Percentiles rank a stretch among this genome's conserved stretches.
These are phyloP conservation scores for Taxidea taxus DNA, from an alignment of 2,113 vertebrate species.

Conservation along the genomic window DNA sequence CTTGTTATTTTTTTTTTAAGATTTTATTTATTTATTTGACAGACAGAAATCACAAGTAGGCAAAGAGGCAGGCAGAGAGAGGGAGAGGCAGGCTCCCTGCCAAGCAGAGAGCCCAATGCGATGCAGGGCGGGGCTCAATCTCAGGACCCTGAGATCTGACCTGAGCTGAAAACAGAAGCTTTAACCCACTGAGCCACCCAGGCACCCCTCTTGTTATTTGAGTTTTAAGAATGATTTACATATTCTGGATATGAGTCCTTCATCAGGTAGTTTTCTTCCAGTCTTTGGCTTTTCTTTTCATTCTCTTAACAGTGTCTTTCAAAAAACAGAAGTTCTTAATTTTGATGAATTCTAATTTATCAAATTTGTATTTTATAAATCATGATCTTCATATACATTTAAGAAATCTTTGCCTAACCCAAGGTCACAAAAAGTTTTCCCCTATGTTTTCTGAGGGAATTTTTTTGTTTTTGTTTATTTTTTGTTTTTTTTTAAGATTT, in stretches of 20 bases:
- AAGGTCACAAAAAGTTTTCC: not conserved
- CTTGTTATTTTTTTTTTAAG: not conserved
- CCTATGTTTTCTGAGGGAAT: not conserved
- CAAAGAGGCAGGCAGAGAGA: too few species aligned
- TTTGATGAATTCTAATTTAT: not conserved
- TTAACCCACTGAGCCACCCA: too few species aligned
- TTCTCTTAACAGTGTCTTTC: not conserved
- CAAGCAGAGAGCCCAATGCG: too few species aligned
- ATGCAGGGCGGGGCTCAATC: too few species aligned
- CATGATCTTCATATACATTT: not conserved
- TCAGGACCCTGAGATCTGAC: too few species aligned
- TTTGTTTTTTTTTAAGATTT: too few species aligned
- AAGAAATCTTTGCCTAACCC: not conserved
- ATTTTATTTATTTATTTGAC: too few species aligned
- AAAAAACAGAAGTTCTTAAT: not conserved
- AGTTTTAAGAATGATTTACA: not conserved
- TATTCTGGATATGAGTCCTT: not conserved
- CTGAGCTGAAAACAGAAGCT: too few species aligned
- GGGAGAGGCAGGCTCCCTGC: too few species aligned
- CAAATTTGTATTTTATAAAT: not conserved
- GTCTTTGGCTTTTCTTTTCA: not conserved
- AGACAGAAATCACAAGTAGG: too few species aligned
- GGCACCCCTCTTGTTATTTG: not conserved
- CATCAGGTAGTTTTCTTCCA: not conserved
- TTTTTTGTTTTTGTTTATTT: too few species aligned